Evolutionary conservation across 2,888 invertebrate species (phyloP), one percentile per base, ranked within the genome.

Genomic region (Anaspis maculata): DNA sequence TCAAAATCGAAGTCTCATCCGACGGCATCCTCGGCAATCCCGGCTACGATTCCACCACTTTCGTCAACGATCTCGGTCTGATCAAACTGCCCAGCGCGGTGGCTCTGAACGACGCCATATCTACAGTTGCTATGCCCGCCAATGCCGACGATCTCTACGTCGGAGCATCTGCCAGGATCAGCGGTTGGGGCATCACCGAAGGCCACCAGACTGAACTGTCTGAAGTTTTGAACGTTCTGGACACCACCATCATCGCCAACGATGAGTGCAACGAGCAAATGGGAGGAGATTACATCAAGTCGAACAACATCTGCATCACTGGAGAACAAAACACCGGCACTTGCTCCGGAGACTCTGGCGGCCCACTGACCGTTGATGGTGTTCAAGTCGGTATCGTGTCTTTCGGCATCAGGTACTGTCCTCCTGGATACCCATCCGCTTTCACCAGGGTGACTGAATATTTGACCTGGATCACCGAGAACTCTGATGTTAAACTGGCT

Each of bases 311-410:
- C 2, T 46, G 46, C 26, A 25, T 30, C 7, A 29, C 35, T 7
- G 44, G 42, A 13, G 28, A 9, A 3, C 23, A 27, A 13, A 39
- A 39, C n/a, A 31, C 27, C 19, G 23, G 29, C 10, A 19, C 37
- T 7, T 47, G 47, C 32, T 27, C 19, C n/a, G 46, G 46, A 2
- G 46, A 46, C 24, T 41, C 43, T 15, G 46, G 46, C 3, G 46
- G 44, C 26, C 46, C 46, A 7, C 29, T 47, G 19, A 30, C 34
- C 12, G 25, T 35, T 6, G 32, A 29, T 16, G 34, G 33, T 5
- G 30, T 13, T 1, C 37, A 34, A 27, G 30, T 43, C 3, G 46
- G 46, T 11, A 26, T 47, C 14, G 41, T 34, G 7, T 46, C 46
- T 6, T 46, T 39, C 25, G 36, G 35, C 11, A 25, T 28, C 1